Evolutionary conservation across 2,797 vertebrate genomes (phyloP).

Genomic region (Aselliscus stoliczkanus): DNA sequence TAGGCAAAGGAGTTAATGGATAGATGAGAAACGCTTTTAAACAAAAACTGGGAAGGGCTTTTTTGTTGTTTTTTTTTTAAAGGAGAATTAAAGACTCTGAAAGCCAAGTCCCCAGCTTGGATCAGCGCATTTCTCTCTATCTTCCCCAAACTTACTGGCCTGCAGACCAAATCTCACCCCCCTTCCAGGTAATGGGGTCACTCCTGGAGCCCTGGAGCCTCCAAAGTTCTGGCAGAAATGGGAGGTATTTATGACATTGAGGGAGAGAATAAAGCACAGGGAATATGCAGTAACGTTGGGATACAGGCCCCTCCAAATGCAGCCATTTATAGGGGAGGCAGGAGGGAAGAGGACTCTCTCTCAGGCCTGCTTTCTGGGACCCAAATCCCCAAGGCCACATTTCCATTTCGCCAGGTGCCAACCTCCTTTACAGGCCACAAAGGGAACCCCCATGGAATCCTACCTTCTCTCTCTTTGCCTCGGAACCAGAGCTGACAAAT

Average conservation of each 20-base stretch:
- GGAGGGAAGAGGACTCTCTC: neutral
- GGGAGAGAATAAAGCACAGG: neutral
- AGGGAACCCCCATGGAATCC: neutral
- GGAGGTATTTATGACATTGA: neutral
- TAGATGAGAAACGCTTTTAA: neutral
- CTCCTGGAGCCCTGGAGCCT: neutral
- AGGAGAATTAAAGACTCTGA: neutral
- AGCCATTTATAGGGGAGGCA: neutral
- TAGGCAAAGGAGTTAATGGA: neutral
- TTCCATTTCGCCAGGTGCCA: neutral
- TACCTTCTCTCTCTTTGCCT: neutral
- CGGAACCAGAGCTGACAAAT: neutral
- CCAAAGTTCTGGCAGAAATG: neutral
- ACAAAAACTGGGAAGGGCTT: neutral
- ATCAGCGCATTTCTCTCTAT: neutral
- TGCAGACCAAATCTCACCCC: neutral
- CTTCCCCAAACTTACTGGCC: neutral
- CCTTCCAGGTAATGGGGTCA: neutral
- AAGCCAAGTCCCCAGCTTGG: neutral
- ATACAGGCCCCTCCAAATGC: neutral
- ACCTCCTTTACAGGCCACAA: neutral
- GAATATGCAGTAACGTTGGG: neutral
- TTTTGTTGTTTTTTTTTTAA: constrained; percentile 40
- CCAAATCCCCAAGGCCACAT: neutral
- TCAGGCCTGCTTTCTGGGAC: neutral